Evolutionary conservation across 2,888 invertebrate species (phyloP).

Genomic region (Cephus rjabovi): DNA sequence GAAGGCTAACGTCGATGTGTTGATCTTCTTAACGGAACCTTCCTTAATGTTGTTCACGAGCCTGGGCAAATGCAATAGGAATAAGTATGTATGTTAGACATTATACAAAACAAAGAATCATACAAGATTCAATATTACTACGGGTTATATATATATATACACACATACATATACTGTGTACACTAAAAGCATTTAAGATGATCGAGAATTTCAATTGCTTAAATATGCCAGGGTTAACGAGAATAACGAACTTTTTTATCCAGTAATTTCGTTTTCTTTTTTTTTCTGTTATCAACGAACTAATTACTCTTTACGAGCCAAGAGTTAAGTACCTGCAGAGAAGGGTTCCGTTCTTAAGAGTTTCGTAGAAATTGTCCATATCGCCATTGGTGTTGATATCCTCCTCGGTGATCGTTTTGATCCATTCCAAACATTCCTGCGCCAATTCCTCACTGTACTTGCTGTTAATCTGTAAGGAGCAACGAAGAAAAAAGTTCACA

Average conservation of each 20-base stretch:
- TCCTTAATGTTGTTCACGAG: constrained; percentile 88
- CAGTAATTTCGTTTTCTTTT: not conserved
- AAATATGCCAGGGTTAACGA: too few species aligned
- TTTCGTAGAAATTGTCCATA: constrained; percentile 93
- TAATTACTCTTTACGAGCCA: not conserved
- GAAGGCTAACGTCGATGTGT: constrained; percentile 89
- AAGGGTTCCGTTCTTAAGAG: constrained; percentile 89
- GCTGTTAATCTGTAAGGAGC: constrained; percentile 87
- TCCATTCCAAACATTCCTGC: constrained; percentile 93
- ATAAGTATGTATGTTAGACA: not conserved
- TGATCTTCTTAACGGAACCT: constrained; percentile 91
- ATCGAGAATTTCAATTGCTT: too few species aligned
- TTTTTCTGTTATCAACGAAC: not conserved
- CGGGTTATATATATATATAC: too few species aligned
- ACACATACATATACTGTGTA: too few species aligned
- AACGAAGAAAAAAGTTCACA: constrained; percentile 16
- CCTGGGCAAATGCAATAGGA: constrained; percentile 68
- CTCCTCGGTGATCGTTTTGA: constrained; percentile 86
- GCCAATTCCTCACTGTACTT: constrained; percentile 97
- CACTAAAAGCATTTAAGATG: too few species aligned
- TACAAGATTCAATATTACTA: too few species aligned
- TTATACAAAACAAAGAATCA: too few species aligned
- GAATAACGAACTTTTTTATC: too few species aligned
- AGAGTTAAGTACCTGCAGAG: constrained; percentile 81
- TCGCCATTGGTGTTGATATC: constrained; percentile 88